Evolutionary conservation across 1,140 invertebrate species (phyloP), one percentile per base, ranked within the genome.

Genomic region (Panonychus citri): DNA sequence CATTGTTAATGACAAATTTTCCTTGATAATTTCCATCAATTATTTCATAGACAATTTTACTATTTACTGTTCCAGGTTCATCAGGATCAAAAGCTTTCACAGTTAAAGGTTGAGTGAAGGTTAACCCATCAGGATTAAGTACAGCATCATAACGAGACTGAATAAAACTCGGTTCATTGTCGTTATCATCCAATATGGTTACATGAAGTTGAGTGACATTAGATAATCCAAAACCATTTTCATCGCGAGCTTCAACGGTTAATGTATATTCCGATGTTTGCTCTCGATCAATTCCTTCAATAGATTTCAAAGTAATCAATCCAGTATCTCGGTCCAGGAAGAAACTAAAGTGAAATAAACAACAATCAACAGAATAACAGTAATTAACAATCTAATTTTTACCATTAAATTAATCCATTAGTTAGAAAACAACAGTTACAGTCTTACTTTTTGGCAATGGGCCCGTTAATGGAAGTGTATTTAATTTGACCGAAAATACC

Each of bases 231-330:
- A 76, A 74, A 21, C 85, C 84, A 62, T 81, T 77, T 66, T 82
- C 81, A 68, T 91, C 87, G 61, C 80, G 75, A 26, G 86, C 87
- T 72, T 88, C 83, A 25, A 89, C 78, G 58, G 77, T 78, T 59
- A 91, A 74, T 65, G 78, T 77, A 65, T 85, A 78, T 61, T 79
- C 78, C 64, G 67, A 58, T 53, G 66, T 60, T 26, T 62, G 73
- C 69, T 96, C 89, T 34, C 89, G 73, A 69, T 95, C 89, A 62
- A 94, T 61, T 27, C 68, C 67, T 1, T 79, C 80, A 0, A 78
- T 72, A 17, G 60, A 62, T 64, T 81, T 81, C 2, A 91, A 81
- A 1, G 79, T 83, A 58, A 94, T 81, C 8, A 82, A 72, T 0
- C 88, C 89, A 21, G 81, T 80, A 49, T 79, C 71, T 37, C 81